phyloP scores from a whole-genome alignment of 1,140 invertebrate genomes.

The Drosophila equinoxialis region DNA sequence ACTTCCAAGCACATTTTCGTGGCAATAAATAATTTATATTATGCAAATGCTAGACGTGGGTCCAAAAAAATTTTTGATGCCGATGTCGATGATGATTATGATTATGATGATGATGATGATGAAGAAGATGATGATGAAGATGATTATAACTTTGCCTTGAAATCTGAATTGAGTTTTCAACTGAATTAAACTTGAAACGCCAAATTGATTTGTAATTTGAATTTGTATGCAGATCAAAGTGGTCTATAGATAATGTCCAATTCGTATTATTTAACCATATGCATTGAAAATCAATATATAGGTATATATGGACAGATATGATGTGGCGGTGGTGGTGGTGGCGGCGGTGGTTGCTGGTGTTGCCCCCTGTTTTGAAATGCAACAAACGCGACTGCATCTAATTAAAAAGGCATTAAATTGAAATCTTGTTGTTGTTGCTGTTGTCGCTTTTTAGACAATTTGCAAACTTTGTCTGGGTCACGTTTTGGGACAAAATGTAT shows the following conservation, averaged over 20 bases:
- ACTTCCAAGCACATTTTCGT: constrained; percentile 67
- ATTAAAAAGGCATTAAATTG: constrained; percentile 76
- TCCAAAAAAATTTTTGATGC: constrained; percentile 19
- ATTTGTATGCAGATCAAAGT: constrained; percentile 80
- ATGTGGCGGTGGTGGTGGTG: constrained; percentile 21
- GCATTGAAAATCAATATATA: neutral
- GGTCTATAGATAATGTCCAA: constrained; percentile 24
- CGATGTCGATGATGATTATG: neutral
- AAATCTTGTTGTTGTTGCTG: constrained; percentile 46
- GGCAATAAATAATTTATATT: constrained; percentile 81
- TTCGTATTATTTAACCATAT: constrained; percentile 4
- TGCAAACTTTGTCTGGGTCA: constrained; percentile 75
- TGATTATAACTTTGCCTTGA: constrained; percentile 43
- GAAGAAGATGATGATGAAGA: neutral
- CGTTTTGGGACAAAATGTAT: constrained; percentile 55
- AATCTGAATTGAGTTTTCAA: constrained; percentile 52
- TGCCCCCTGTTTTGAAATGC: constrained; percentile 56
- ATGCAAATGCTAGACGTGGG: constrained; percentile 68
- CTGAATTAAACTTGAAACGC: constrained; percentile 74
- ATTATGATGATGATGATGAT: constrained; percentile 12
- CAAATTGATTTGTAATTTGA: constrained; percentile 81
- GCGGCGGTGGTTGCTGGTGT: constrained; percentile 14
- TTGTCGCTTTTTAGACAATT: constrained; percentile 54
- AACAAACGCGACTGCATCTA: constrained; percentile 73
- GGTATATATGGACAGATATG: constrained; percentile 29